These are phyloP conservation scores for Amblyraja radiata DNA, from an alignment of 2,797 vertebrate species.

Conservation along the genomic window DNA sequence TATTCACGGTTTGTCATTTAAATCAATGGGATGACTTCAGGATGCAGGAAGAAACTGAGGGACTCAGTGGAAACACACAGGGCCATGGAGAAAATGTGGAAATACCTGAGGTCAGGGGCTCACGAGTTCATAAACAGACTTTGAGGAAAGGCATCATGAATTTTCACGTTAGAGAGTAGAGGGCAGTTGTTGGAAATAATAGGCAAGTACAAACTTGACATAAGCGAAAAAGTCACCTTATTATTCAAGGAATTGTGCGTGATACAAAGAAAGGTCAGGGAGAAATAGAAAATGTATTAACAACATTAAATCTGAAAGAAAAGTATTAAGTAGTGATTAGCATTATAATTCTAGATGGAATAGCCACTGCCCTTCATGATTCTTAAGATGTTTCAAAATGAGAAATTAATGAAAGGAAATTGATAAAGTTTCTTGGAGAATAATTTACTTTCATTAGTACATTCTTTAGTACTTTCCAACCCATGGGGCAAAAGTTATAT, in stretches of 20 bases:
- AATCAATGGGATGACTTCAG: too few species aligned
- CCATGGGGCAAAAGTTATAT: not conserved
- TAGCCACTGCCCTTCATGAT: not conserved
- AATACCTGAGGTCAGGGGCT: too few species aligned
- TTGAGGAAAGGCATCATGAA: not conserved
- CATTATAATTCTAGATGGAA: not conserved
- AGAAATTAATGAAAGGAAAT: not conserved
- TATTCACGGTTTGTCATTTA: too few species aligned
- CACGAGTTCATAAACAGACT: too few species aligned
- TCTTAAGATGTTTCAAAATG: not conserved
- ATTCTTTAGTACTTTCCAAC: not conserved
- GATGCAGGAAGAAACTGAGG: too few species aligned
- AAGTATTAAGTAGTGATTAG: not conserved
- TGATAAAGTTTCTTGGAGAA: not conserved
- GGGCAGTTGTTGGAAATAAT: not conserved
- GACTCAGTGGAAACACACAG: too few species aligned
- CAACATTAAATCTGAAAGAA: not conserved
- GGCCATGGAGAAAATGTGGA: too few species aligned
- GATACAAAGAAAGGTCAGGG: not conserved
- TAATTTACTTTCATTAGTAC: not conserved
- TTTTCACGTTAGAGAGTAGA: not conserved
- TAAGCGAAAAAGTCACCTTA: not conserved
- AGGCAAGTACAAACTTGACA: not conserved
- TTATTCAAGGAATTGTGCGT: not conserved
- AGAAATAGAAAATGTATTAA: not conserved